phyloP scores from a whole-genome alignment of 2,113 vertebrate genomes.

The Typhlomys cinereus region DNA sequence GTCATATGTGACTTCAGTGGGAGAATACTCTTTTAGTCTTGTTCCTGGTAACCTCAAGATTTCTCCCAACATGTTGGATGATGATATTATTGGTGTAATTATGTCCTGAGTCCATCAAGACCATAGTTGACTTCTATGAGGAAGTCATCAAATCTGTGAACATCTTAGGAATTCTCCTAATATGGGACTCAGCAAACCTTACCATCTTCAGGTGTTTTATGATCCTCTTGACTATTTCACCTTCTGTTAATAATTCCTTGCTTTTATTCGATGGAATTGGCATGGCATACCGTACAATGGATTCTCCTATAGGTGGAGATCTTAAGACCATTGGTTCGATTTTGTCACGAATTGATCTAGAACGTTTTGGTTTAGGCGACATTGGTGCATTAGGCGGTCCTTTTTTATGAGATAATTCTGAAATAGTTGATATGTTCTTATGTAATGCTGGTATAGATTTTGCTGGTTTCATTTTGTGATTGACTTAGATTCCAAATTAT shows the following conservation, averaged over 20 bases:
- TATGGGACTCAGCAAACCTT: constrained; percentile 17
- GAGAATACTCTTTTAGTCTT: no score
- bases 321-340: constrained; percentile 65
- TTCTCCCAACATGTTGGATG: neutral
- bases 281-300: constrained; percentile 65
- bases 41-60: neutral
- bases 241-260: constrained; percentile 40
- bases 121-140: neutral
- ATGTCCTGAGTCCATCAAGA: neutral
- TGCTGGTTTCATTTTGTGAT: constrained; percentile 69
- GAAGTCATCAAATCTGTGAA: neutral
- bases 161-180: neutral
- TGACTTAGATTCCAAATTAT: constrained; percentile 49
- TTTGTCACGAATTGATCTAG: constrained; percentile 53
- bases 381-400: neutral
- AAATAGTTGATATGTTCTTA: constrained; percentile 29
- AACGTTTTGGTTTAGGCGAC: constrained; percentile 31
- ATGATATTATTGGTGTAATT: neutral
- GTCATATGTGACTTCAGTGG: neutral
- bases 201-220: constrained; percentile 64
- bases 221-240: constrained; percentile 50
- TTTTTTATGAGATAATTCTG: constrained; percentile 46
- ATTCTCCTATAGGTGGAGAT: constrained; percentile 71
- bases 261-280: constrained; percentile 63
- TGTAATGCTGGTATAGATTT: no score